Evolutionary conservation across 2,797 vertebrate species (phyloP).

Genomic region (Spinus pinus): DNA sequence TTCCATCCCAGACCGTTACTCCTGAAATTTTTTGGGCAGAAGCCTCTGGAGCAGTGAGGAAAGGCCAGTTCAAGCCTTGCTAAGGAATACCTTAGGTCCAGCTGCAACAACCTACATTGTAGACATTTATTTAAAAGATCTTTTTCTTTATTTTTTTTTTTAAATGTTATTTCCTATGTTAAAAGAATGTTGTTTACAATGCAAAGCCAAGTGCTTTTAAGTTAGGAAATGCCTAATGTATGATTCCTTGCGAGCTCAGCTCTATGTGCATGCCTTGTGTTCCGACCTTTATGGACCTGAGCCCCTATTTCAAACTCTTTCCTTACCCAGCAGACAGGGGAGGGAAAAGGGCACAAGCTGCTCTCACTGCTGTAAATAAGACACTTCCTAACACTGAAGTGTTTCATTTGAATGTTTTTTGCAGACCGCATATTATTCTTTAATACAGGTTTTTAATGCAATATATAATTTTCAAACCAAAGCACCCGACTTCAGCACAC

Average conservation of each 20-base stretch:
- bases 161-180: slow-evolving; percentile 5
- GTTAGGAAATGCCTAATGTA: slow-evolving; percentile 60
- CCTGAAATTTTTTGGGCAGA: neutral
- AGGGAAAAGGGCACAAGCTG: neutral
- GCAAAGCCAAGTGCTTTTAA: slow-evolving; percentile 60
- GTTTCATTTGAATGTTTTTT: slow-evolving; percentile 12
- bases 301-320: neutral
- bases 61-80: neutral
- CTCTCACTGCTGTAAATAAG: slow-evolving; percentile 27
- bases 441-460: slow-evolving; percentile 32
- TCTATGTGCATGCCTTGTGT: neutral
- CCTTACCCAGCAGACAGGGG: neutral
- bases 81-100: neutral
- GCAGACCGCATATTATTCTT: slow-evolving; percentile 48
- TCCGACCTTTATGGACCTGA: neutral
- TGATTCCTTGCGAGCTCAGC: neutral
- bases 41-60: neutral
- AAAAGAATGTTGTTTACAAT: slow-evolving; percentile 57
- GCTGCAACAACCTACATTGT: neutral
- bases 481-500: neutral
- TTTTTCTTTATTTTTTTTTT: neutral
- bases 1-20: neutral
- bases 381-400: slow-evolving; percentile 34
- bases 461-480: slow-evolving; percentile 55
- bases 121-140: slow-evolving; percentile 7